A percentile compares a stretch with the other conserved stretches of the same genome.
These are phyloP conservation scores for Halcyon senegalensis DNA, from an alignment of 2,113 vertebrate genomes.

Conservation along the genomic window DNA sequence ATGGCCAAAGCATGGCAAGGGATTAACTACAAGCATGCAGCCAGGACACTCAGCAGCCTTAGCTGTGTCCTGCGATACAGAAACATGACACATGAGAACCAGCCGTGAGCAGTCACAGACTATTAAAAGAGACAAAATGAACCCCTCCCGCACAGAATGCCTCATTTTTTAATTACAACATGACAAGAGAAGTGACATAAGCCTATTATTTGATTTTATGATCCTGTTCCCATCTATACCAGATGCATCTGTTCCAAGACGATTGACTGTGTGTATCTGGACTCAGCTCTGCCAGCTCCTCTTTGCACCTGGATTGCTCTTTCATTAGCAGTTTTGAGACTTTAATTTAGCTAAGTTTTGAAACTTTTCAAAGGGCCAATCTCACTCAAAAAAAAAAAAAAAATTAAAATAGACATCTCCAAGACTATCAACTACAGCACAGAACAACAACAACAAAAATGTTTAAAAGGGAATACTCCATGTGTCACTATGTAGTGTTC, in stretches of 20 bases:
- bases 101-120: neutral
- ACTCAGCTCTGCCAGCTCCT: neutral
- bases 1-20: neutral
- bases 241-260: neutral
- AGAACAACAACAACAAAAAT: neutral
- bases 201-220: neutral
- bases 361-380: neutral
- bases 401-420: neutral
- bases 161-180: neutral
- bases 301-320: neutral
- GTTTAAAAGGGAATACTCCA: neutral
- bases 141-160: neutral
- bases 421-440: neutral
- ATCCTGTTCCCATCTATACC: neutral
- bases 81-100: neutral
- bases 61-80: neutral
- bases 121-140: neutral
- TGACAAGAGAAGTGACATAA: neutral
- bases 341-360: neutral
- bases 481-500: neutral
- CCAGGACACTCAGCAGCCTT: neutral
- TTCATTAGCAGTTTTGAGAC: neutral
- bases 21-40: neutral
- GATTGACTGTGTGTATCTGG: neutral
- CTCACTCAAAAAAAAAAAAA: neutral